Base-by-base conservation (phyloP, 2,113 vertebrate genomes). In the Dunckerocampus dactyliophorus region DNA sequence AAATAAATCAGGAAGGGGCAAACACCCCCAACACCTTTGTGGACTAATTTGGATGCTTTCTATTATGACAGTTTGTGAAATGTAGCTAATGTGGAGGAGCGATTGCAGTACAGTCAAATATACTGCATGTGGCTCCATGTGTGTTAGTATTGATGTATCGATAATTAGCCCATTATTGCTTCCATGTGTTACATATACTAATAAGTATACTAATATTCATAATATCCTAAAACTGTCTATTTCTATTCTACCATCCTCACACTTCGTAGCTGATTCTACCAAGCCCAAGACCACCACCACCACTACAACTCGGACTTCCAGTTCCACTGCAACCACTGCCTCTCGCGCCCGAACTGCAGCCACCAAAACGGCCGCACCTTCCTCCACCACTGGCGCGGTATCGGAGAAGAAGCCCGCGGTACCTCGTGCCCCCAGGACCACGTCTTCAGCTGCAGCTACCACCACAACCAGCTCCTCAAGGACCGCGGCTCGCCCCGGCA, bases 331-430 rank as follows among this genome's bases (percentile, higher is more conserved):
- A 6, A 10, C 81, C 8, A 8, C 84, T 17, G 0, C 89, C 37
- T 1, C 80, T 48, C 91, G 91, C 3, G 67, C 87, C 72, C 93
- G 92, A n/a, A 9, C 84, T 0, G 3, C 87, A 0, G 48, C 88
- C 10, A 17, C 87, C 50, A 7, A 90, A 52, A 3, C 81, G 0
- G 61, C 86, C 62, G 83, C 82, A 1, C 16, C 89, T 0, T 24
- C 81, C 3, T 77, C 85, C 48, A 61, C 90, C 2, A 70, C 87
- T 3, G 58, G 88, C 24, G 8, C 89, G 0, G 43, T 49, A 0
- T 86, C 93, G 0, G 86, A 91, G 50, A 96, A 91, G 80, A 96
- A 93, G 59, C 24, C 87, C 3, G 37, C 68, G 0, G 9, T 88
- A 0, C 59, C 89, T 16, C 92, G 91, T 17, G 56, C 65, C 0